These are phyloP conservation scores for Caenorhabditis sp. DNA, from an alignment of 2,888 invertebrate species.

Conservation along the genomic window DNA sequence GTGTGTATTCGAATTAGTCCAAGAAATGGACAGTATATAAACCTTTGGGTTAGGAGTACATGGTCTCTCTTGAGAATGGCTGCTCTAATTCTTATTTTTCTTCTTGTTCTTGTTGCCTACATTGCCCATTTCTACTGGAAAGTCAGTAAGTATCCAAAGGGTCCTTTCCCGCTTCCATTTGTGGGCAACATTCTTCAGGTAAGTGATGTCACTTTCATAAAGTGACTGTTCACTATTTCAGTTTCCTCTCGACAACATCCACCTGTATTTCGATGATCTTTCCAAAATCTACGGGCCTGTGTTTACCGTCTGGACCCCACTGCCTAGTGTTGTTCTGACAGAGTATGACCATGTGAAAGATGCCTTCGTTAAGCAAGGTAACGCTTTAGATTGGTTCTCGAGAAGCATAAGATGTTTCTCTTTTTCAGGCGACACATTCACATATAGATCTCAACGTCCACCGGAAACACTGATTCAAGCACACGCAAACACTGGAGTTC, in stretches of 20 bases:
- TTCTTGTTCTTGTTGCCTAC: conserved; percentile 13
- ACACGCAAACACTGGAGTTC: conserved; percentile 25
- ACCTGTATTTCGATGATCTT: conserved; percentile 45
- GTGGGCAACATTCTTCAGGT: conserved; percentile 60
- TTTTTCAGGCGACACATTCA: conserved; percentile 33
- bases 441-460: conserved; percentile 21
- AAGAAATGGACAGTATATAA: too few species aligned
- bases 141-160: conserved; percentile 65
- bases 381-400: background rate
- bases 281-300: conserved; percentile 72
- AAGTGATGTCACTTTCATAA: background rate
- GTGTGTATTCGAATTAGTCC: background rate
- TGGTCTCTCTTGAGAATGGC: too few species aligned
- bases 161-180: conserved; percentile 64
- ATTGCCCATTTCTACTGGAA: conserved; percentile 54
- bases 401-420: background rate
- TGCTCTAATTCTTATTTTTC: background rate
- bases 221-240: background rate
- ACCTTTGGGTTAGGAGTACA: too few species aligned
- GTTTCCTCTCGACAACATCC: conserved; percentile 50
- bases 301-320: conserved; percentile 71
- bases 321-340: conserved; percentile 64
- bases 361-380: conserved; percentile 63
- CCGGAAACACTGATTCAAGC: conserved; percentile 40
- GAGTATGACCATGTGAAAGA: conserved; percentile 69